phyloP scores from a whole-genome alignment of 2,113 vertebrate species.

The Charadrius vociferus region DNA sequence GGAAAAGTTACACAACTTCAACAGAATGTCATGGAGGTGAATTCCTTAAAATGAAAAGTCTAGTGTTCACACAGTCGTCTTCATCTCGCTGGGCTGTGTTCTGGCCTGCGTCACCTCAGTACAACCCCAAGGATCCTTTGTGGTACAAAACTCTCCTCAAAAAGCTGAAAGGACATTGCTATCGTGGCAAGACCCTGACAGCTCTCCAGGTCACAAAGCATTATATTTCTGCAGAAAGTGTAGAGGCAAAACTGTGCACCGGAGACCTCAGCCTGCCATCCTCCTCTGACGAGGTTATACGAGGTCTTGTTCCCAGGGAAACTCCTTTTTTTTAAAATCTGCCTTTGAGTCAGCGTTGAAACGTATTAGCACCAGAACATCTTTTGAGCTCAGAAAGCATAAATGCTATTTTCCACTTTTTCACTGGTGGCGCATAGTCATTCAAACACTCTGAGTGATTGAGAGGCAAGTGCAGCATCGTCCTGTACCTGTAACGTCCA shows the following conservation, averaged over 20 bases:
- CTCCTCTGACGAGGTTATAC: background rate
- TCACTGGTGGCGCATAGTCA: background rate
- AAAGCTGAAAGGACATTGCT: background rate
- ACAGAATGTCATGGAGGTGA: background rate
- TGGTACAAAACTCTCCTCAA: background rate
- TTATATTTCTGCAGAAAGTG: background rate
- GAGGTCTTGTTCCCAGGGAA: conserved; percentile 8
- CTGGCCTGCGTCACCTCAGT: background rate
- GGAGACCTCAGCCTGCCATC: background rate
- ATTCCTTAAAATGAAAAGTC: background rate
- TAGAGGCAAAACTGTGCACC: background rate
- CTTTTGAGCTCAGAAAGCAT: background rate
- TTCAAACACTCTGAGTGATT: background rate
- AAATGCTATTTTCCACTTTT: background rate
- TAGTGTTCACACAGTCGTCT: background rate
- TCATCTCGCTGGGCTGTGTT: background rate
- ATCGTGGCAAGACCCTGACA: background rate
- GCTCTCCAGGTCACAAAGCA: background rate
- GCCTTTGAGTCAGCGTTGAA: background rate
- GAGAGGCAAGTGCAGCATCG: background rate
- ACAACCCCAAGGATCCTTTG: background rate
- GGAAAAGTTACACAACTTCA: background rate
- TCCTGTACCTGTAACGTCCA: rapidly evolving
- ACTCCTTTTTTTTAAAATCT: background rate
- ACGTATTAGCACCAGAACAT: background rate